phyloP scores from a whole-genome alignment of 1,140 invertebrate species.

The Lethocerus indicus region DNA sequence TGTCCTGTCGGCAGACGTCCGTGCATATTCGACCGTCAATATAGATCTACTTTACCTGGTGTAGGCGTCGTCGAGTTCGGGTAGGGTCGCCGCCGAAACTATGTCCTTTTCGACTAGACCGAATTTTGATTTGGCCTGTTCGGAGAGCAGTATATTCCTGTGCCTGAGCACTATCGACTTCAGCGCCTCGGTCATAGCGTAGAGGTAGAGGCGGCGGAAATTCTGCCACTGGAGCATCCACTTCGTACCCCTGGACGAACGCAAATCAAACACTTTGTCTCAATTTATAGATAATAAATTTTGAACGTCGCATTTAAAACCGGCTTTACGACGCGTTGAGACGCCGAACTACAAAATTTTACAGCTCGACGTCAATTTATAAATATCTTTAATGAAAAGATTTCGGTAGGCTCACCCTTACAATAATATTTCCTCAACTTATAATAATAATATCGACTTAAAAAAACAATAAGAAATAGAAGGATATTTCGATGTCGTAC shows the following conservation, averaged over 20 bases:
- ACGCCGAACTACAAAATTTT: neutral
- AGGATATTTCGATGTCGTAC: too few relatives aligned
- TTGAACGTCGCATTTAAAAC: constrained; percentile 9
- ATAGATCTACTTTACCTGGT: constrained; percentile 56
- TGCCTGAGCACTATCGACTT: constrained; percentile 67
- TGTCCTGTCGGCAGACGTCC: neutral
- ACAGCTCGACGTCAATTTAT: neutral
- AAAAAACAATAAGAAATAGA: too few relatives aligned
- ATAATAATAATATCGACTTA: too few relatives aligned
- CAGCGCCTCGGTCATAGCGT: constrained; percentile 82
- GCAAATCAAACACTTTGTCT: constrained; percentile 1
- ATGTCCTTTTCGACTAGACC: constrained; percentile 61
- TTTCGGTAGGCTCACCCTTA: too few relatives aligned
- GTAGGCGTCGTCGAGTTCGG: constrained; percentile 76
- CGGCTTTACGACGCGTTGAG: neutral
- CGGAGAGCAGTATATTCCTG: constrained; percentile 52
- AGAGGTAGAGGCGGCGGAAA: constrained; percentile 74
- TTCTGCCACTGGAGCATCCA: constrained; percentile 71
- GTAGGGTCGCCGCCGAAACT: constrained; percentile 64
- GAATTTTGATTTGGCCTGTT: constrained; percentile 49
- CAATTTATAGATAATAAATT: constrained; percentile 4
- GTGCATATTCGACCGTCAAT: too few relatives aligned
- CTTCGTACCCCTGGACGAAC: constrained; percentile 45
- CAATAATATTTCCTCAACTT: too few relatives aligned
- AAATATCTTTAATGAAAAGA: too few relatives aligned